These are phyloP conservation scores for Drosophila phalerata DNA, from an alignment of 2,888 invertebrate genomes.

Conservation along the genomic window DNA sequence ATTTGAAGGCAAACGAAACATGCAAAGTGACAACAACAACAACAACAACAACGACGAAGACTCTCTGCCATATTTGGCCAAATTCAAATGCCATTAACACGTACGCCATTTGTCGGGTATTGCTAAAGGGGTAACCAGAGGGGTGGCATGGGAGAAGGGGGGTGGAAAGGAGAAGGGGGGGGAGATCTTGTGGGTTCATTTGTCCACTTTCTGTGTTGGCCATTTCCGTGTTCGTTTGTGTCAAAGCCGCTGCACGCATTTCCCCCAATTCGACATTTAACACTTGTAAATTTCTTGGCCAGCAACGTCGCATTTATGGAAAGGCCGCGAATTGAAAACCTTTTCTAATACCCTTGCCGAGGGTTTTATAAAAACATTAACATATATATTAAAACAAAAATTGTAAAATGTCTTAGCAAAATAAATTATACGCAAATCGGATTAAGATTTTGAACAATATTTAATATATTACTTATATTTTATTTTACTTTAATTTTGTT, in stretches of 20 bases:
- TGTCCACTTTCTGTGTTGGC: conserved; percentile 34
- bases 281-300: conserved; percentile 80
- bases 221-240: conserved; percentile 74
- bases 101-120: conserved; percentile 77
- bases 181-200: conserved; percentile 11
- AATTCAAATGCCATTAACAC: conserved; percentile 85
- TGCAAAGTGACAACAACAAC: conserved; percentile 75
- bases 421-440: no score
- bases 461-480: no score
- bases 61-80: conserved; percentile 83
- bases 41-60: conserved; percentile 33
- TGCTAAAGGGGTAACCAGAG: neutral
- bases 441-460: no score
- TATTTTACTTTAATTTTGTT: no score
- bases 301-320: conserved; percentile 66
- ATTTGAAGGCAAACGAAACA: conserved; percentile 62
- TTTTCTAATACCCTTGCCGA: conserved; percentile 11
- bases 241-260: conserved; percentile 80
- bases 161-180: neutral
- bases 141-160: no score
- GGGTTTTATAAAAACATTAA: neutral
- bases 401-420: no score
- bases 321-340: conserved; percentile 33
- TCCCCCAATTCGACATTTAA: conserved; percentile 80
- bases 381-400: no score